These are phyloP conservation scores for Mobula birostris DNA, from an alignment of 2,113 vertebrate genomes.

Conservation along the genomic window DNA sequence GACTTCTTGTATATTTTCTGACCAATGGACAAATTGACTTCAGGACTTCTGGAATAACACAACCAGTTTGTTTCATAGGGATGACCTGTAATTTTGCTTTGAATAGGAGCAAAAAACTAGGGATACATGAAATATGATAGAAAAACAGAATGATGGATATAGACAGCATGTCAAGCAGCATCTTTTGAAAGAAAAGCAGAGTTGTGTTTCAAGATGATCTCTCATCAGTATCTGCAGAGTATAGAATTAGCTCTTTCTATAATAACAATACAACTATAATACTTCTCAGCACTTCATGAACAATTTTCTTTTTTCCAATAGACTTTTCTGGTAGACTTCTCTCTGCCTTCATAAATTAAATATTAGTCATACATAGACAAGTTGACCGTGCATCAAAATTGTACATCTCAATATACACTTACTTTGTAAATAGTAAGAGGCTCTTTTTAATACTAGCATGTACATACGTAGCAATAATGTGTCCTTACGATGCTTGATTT, in stretches of 20 bases:
- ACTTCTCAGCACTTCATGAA: neutral
- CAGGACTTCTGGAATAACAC: too few species aligned
- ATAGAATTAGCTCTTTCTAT: neutral
- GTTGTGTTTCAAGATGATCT: too few species aligned
- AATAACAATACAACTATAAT: neutral
- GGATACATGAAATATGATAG: too few species aligned
- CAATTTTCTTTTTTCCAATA: neutral
- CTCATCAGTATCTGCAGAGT: too few species aligned
- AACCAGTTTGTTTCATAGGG: too few species aligned
- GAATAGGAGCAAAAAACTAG: neutral
- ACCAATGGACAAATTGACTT: too few species aligned
- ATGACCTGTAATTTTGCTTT: neutral
- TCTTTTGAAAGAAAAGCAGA: too few species aligned
- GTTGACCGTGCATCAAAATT: neutral
- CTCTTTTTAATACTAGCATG: neutral
- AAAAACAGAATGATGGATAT: too few species aligned
- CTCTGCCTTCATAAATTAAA: neutral
- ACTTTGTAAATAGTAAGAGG: neutral
- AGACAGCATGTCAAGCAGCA: too few species aligned
- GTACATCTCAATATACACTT: neutral
- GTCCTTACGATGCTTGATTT: neutral
- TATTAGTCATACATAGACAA: neutral
- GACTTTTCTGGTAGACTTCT: neutral
- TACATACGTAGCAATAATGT: neutral
- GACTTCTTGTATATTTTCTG: too few species aligned